Evolutionary conservation across 1,140 invertebrate species (phyloP), one percentile per base, ranked within the genome.

Genomic region (Saccostrea cuccullata): DNA sequence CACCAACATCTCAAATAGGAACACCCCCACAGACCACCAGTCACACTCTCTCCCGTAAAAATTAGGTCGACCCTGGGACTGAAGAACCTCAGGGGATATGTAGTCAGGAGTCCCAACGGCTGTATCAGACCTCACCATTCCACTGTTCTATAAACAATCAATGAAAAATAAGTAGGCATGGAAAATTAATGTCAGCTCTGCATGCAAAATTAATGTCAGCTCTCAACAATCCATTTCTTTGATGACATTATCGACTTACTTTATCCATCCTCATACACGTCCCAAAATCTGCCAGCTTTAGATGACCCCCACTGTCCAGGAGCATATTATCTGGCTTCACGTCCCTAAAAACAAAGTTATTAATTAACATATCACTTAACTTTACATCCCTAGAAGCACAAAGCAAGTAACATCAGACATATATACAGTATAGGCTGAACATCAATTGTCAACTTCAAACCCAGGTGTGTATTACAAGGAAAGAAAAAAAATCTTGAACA

Each of bases 271-370:
- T 97, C 98, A 99, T 99, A 95, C 98, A 99, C 15, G 99, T 99
- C 77, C 99, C 99, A 96, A 99, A 99, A 96, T 99, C 99, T 84
- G 99, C 98, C 90, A 99, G 96, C 95, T 99, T 99, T 64, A 99
- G 95, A 95, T 99, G 99, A 30, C 99, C 99, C 94, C 97, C 95
- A 92, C 97, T 97, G 94, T 99, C 98, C 30, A 99, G 95, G 55
- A 99, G 95, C 98, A 99, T 99, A 95, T 99, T 99, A 94, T 99
- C 99, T 84, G 99, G 99, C 95, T 99, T 99, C 0, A 99, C 98
- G 96, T 99, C 99, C 92, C 98, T 96, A 92, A 94, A 67, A 86
- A 70, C 26, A 40, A 77, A 77, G n/a, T 15, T 11, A 77, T 47
- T 47, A 47, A 77, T 47, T 47, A 47, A 47, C 47, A 47, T 77